phyloP scores from a whole-genome alignment of 1,140 invertebrate genomes.

The Grapholita molesta region DNA sequence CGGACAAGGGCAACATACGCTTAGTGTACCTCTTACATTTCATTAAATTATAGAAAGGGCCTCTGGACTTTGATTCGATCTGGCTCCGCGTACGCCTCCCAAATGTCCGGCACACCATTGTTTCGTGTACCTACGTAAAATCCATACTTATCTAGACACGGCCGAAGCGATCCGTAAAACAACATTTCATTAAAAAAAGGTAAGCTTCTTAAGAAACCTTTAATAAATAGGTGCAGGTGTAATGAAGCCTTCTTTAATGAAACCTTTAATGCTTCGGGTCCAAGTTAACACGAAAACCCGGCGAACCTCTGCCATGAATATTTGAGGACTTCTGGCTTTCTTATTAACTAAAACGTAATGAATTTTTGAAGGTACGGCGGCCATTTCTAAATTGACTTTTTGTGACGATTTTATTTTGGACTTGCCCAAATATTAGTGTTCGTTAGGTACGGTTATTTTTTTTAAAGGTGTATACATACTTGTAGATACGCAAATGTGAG shows the following conservation, averaged over 20 bases:
- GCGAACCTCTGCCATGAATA: not conserved
- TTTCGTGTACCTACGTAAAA: too few species aligned
- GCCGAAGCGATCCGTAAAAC: not conserved
- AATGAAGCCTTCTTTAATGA: not conserved
- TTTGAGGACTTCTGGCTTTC: not conserved
- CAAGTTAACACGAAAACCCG: not conserved
- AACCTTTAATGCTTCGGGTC: not conserved
- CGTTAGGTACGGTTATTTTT: too few species aligned
- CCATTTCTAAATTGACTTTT: not conserved
- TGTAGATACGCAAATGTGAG: too few species aligned
- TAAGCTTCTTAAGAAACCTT: not conserved
- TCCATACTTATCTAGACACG: too few species aligned
- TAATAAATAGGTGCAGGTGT: not conserved
- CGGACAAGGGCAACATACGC: too few species aligned
- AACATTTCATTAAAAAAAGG: not conserved
- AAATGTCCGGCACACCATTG: too few species aligned
- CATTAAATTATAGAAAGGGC: too few species aligned
- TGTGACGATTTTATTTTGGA: not conserved
- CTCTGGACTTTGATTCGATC: too few species aligned
- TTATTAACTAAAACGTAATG: constrained; percentile 1
- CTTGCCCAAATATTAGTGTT: too few species aligned
- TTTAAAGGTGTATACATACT: too few species aligned
- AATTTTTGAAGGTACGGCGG: not conserved
- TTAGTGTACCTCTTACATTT: too few species aligned
- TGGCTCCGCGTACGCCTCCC: too few species aligned